Conservation (phyloP, 2,888 invertebrate genomes). For the Reticulitermes lucifugus region DNA sequence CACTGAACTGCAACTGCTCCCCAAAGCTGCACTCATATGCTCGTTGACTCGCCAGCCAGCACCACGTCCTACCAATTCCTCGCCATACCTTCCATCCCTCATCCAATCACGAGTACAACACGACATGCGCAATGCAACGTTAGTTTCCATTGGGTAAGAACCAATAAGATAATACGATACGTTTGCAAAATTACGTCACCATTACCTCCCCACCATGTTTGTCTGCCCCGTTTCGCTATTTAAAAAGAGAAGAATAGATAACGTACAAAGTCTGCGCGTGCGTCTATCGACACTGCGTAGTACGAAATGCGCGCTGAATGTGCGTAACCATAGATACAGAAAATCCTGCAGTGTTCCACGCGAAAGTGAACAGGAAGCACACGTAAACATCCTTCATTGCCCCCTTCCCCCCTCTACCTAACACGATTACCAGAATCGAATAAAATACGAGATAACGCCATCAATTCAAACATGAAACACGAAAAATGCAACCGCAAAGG, state of each 20-base stretch:
- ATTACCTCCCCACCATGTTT: constrained; percentile 29
- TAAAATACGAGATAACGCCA: neutral
- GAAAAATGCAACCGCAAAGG: neutral
- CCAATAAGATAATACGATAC: neutral
- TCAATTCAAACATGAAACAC: constrained; percentile 14
- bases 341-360: constrained; percentile 30
- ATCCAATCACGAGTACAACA: neutral
- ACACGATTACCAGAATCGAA: neutral
- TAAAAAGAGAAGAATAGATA: constrained; percentile 27
- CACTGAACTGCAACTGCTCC: constrained; percentile 19
- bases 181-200: constrained; percentile 35
- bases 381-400: neutral
- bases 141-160: neutral
- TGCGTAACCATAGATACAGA: constrained; percentile 34
- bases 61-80: neutral
- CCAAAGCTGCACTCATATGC: neutral
- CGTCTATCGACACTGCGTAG: constrained; percentile 3
- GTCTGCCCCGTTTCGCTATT: constrained; percentile 17
- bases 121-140: constrained; percentile 23
- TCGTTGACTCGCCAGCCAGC: constrained; percentile 31
- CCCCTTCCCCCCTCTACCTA: neutral
- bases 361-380: constrained; percentile 29
- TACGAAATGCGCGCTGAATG: constrained; percentile 4
- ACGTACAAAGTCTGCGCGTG: constrained; percentile 5
- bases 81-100: neutral